phyloP scores from a whole-genome alignment of 2,888 invertebrate genomes.

The Mesochorus sp. region DNA sequence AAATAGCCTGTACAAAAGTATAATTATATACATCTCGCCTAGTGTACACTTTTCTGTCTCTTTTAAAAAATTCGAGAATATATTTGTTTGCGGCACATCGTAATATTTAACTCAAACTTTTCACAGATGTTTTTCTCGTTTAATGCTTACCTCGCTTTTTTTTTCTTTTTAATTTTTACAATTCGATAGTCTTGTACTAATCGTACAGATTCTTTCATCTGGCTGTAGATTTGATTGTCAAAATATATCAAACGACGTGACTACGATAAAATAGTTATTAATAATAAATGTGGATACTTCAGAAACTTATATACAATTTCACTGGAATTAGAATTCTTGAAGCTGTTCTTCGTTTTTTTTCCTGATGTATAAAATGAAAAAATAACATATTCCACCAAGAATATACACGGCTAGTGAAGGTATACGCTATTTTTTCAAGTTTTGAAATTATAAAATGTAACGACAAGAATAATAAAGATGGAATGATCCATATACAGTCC shows the following conservation, averaged over 20 bases:
- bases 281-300: no score
- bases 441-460: slow-evolving; percentile 32
- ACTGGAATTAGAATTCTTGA: no score
- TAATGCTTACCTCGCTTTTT: slow-evolving; percentile 14
- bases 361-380: slow-evolving; percentile 8
- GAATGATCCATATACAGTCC: not conserved
- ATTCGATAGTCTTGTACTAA: not conserved
- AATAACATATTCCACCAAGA: not conserved
- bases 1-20: not conserved
- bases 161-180: not conserved
- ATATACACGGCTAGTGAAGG: slow-evolving; percentile 28
- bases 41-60: not conserved
- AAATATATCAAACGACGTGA: no score
- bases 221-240: no score
- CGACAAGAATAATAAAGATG: slow-evolving; percentile 35
- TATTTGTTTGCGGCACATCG: slow-evolving; percentile 38
- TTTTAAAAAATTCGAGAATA: slow-evolving; percentile 35
- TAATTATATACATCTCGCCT: not conserved
- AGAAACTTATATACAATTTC: no score
- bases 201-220: not conserved
- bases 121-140: slow-evolving; percentile 41
- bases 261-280: no score
- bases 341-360: no score
- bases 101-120: slow-evolving; percentile 41
- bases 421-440: slow-evolving; percentile 22